Evolutionary conservation across 2,888 invertebrate genomes (phyloP), one percentile per base, ranked within the genome.

Genomic region (Lasioglossum oenotherae): DNA sequence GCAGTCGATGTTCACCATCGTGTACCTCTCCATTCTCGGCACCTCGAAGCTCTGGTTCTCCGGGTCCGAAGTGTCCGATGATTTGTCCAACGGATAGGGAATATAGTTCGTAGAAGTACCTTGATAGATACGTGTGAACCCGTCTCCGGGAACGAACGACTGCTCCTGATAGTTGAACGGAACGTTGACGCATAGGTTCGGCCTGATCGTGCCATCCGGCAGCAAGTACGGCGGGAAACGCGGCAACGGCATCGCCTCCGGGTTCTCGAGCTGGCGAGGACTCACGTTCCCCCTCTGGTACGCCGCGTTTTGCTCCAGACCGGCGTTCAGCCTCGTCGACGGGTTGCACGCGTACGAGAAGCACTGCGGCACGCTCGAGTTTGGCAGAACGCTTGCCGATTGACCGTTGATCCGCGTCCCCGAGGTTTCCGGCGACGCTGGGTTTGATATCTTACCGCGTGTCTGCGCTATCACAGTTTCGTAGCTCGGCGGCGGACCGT

Each of bases 401-500:
- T 84, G 89, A 35, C 72, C 38, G 38, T 74, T 83, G 41, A 80
- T 27, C 2, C 87, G 88, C 14, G 88, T 46, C 46, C 80, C 77
- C 16, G 92, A 82, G 12, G 92, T 88, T 72, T 94, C 94, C 41
- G 94, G 92, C 10, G 94, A 94, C 77, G 93, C 90, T 12, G 94
- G 92, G 53, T 86, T 90, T n/a, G 93, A 90, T 12, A 93, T 84
- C 82, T 95, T 95, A 46, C 94, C 93, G 35, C 95, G 93, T 5
- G 93, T 93, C 82, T 95, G 95, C 6, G 95, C 95, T 82, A 95
- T 95, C 78, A 95, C 95, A 64, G 95, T 95, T 84, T 96, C 96
- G 88, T 96, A 96, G 87, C 95, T 95, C n/a, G 96, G 96, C 19
- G 96, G 96, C 69, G 96, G 96, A 31, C 95, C 96, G 86, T 95